Percentiles rank a stretch among this genome's conserved stretches.
phyloP scores from a whole-genome alignment of 2,888 invertebrate genomes.

The Phalera bucephala region DNA sequence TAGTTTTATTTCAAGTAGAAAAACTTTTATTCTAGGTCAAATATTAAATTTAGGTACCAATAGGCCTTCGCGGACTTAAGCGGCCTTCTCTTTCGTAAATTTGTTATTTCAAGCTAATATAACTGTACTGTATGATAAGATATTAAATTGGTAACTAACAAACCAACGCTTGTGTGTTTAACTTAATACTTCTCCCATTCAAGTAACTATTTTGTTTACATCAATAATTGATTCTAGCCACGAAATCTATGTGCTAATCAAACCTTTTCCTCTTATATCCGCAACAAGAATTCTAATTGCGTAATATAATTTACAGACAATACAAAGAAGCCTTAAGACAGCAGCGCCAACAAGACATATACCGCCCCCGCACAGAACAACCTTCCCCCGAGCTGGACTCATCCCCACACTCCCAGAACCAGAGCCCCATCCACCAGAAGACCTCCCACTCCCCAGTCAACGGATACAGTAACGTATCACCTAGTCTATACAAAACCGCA shows the following conservation, averaged over 20 bases:
- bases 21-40: too few species aligned
- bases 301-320: conserved; percentile 81
- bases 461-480: conserved; percentile 83
- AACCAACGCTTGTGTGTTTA: too few species aligned
- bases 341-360: conserved; percentile 92
- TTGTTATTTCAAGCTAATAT: too few species aligned
- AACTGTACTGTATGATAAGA: too few species aligned
- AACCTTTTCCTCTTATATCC: neutral
- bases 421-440: conserved; percentile 72
- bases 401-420: conserved; percentile 67
- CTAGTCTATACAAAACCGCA: conserved; percentile 62
- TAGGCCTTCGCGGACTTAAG: too few species aligned
- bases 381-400: conserved; percentile 82
- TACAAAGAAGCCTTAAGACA: conserved; percentile 95
- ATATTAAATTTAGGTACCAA: too few species aligned
- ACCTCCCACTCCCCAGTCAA: conserved; percentile 77
- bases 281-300: conserved; percentile 7
- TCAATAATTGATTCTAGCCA: neutral
- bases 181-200: too few species aligned
- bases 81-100: too few species aligned
- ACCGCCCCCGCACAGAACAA: conserved; percentile 86
- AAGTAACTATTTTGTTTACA: too few species aligned
- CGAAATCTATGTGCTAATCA: conserved; percentile 23
- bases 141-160: too few species aligned
- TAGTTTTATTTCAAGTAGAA: too few species aligned